Percentiles rank a stretch among this genome's conserved stretches.
These are phyloP conservation scores for Diuraphis noxia DNA, from an alignment of 1,140 invertebrate genomes.

Conservation along the genomic window DNA sequence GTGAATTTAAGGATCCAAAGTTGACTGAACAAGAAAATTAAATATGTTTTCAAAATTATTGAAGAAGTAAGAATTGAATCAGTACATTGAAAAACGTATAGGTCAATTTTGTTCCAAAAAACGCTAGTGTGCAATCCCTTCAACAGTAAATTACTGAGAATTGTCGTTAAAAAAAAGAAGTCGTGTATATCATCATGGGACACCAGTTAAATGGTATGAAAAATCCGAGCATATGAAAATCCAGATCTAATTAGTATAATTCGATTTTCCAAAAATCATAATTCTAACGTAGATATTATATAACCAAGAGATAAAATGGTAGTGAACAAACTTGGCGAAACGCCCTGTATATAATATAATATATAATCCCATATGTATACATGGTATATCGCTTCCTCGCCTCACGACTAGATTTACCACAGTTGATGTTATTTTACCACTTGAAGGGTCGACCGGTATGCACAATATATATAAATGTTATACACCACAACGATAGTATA, in stretches of 20 bases:
- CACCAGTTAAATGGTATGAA: neutral
- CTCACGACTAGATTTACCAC: neutral
- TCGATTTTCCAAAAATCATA: neutral
- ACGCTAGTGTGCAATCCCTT: no score
- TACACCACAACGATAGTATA: neutral
- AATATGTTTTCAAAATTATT: no score
- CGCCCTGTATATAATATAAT: neutral
- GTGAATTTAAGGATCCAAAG: no score
- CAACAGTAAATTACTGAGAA: neutral
- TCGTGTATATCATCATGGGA: neutral
- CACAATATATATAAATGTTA: neutral
- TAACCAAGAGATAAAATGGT: neutral
- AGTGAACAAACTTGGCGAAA: neutral
- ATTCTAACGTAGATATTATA: neutral
- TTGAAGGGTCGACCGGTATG: neutral
- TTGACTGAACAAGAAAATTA: no score
- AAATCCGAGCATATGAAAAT: neutral
- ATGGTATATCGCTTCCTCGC: neutral
- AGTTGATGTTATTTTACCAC: neutral
- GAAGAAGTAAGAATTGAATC: no score
- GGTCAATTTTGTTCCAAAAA: no score
- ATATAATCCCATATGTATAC: neutral
- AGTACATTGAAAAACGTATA: no score
- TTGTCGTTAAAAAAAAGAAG: neutral
- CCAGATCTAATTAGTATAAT: neutral